Conservation (phyloP, 1,140 invertebrate species). For the Zophobas atratus region DNA sequence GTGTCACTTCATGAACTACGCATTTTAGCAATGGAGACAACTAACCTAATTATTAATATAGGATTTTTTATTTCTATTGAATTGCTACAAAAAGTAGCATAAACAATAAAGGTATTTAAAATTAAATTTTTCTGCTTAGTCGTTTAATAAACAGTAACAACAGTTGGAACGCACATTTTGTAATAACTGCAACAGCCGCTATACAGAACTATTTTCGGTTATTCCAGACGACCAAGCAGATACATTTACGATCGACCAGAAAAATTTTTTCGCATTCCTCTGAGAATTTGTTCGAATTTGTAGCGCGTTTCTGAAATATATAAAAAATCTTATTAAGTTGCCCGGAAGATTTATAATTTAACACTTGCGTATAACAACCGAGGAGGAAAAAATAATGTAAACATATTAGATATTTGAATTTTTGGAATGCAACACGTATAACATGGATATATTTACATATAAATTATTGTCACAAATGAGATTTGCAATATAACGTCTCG, state of each 20-base stretch:
- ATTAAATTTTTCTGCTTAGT: too few relatives aligned
- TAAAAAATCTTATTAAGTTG: conserved; percentile 52
- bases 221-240: not conserved
- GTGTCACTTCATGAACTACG: too few relatives aligned
- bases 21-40: too few relatives aligned
- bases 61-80: too few relatives aligned
- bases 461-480: conserved; percentile 67
- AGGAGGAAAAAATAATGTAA: conserved; percentile 43
- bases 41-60: too few relatives aligned
- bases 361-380: conserved; percentile 50
- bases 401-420: conserved; percentile 59
- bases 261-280: conserved; percentile 23
- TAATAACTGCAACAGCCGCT: too few relatives aligned
- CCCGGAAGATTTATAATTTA: conserved; percentile 51
- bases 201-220: not conserved
- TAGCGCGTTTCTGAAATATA: conserved; percentile 33
- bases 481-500: conserved; percentile 66
- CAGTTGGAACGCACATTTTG: not conserved
- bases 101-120: too few relatives aligned
- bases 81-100: too few relatives aligned
- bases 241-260: not conserved
- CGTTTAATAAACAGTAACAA: too few relatives aligned
- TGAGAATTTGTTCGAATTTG: conserved; percentile 26
- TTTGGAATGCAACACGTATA: conserved; percentile 63
- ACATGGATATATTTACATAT: conserved; percentile 66